Base-by-base conservation (phyloP, 2,888 invertebrate genomes). In the Nudaria mundana region DNA sequence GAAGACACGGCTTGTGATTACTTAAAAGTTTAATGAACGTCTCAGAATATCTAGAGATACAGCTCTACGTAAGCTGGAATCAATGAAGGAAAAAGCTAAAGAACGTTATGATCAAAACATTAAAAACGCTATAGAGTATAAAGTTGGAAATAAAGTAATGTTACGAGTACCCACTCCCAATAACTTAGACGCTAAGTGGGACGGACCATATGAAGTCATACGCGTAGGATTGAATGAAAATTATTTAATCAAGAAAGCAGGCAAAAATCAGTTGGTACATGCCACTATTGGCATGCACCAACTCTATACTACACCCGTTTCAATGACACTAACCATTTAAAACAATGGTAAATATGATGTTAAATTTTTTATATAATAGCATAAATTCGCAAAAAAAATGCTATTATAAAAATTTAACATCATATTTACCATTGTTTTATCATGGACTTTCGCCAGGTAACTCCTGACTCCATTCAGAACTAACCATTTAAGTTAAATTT, bases 51-150 rank as follows among this genome's bases (percentile, higher is more conserved):
- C 65, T 4, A 40, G 65, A 2, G 63, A 66, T 11, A 26, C 42
- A 1, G 66, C 71, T 3, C 15, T 38, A 20, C 33, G 39, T 26
- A 64, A 61, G 13, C 0, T 57, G 1, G 40, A 61, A 23, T 12
- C 4, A 3, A 64, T 63, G 62, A 69, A 67, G 48, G 63, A 68
- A 47, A 65, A 59, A 37, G 54, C 63, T 3, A 66, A 64, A 52
- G 44, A 55, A 34, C 40, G 65, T n/a, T 66, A 68, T 14, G 67
- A 65, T 24, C 44, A 23, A 15, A 26, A 51, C 5, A 61, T 63
- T 5, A 58, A 54, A 54, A 64, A 65, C 26, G 11, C 54, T 25
- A 48, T 53, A 2, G 12, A 58, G 8, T 66, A 34, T 29, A 23
- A 49, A 10, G 2, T 62, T 44, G 56, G 57, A 3, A 24, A 45